These are phyloP conservation scores for Contarinia nasturtii DNA, from an alignment of 1,140 invertebrate genomes.

Conservation along the genomic window DNA sequence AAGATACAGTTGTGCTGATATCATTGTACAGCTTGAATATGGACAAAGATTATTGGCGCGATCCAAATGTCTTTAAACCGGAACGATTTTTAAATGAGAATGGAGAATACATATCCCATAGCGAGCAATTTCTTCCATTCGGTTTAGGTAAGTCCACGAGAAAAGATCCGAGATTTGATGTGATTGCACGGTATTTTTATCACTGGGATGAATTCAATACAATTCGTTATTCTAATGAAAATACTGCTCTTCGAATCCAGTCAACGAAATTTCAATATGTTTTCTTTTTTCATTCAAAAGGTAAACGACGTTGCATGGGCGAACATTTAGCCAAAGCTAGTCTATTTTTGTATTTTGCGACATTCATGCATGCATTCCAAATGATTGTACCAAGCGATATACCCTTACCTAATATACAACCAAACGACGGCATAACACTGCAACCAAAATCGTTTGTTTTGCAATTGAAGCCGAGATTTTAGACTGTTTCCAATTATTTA, in stretches of 20 bases:
- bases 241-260: no score
- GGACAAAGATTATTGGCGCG: conserved; percentile 42
- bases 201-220: no score
- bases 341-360: conserved; percentile 31
- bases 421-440: conserved; percentile 29
- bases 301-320: conserved; percentile 39
- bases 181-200: no score
- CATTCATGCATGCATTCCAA: conserved; percentile 30
- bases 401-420: conserved; percentile 16
- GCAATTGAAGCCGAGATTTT: conserved; percentile 8
- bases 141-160: conserved; percentile 38
- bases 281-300: conserved; percentile 15
- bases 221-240: no score
- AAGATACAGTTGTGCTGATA: conserved; percentile 46
- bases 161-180: no score
- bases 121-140: conserved; percentile 42
- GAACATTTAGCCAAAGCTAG: conserved; percentile 34
- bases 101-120: conserved; percentile 32
- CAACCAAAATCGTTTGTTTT: conserved; percentile 27
- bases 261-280: conserved; percentile 1
- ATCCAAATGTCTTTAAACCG: conserved; percentile 44
- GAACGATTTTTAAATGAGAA: conserved; percentile 45
- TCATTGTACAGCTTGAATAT: conserved; percentile 48
- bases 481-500: no score
- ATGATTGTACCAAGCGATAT: conserved; percentile 19